These are phyloP conservation scores for Lophochroa leadbeateri DNA, from an alignment of 2,113 vertebrate species.

Conservation along the genomic window DNA sequence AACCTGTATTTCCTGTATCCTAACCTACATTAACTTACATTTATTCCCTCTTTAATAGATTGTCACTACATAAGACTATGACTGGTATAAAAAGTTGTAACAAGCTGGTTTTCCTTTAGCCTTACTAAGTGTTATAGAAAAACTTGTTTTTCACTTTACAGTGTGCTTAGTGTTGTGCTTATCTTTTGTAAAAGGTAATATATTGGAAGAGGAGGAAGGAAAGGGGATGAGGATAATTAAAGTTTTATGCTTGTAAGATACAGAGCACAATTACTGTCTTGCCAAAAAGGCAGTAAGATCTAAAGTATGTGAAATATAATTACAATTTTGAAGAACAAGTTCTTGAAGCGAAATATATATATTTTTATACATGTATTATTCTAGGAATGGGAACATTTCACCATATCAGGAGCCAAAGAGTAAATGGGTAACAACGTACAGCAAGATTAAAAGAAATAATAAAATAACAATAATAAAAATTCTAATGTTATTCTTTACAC, in stretches of 20 bases:
- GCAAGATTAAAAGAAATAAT: not conserved
- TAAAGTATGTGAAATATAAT: not conserved
- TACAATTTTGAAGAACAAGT: not conserved
- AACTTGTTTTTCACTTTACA: not conserved
- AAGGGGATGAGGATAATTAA: not conserved
- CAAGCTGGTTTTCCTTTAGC: not conserved
- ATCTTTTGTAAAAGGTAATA: not conserved
- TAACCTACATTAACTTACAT: not conserved
- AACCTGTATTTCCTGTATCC: not conserved
- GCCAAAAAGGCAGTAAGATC: not conserved
- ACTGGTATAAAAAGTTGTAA: not conserved
- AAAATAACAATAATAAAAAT: not conserved
- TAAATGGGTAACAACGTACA: not conserved
- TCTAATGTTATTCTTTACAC: not conserved
- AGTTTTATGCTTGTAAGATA: not conserved
- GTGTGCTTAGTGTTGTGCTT: not conserved
- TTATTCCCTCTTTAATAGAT: not conserved
- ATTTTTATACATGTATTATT: not conserved
- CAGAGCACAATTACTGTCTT: not conserved
- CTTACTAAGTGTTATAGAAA: not conserved
- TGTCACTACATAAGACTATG: fast-evolving
- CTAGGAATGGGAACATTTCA: not conserved
- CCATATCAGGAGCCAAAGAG: not conserved
- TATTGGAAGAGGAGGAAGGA: not conserved
- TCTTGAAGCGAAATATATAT: not conserved